Evolutionary conservation across 1,140 invertebrate species (phyloP).

Genomic region (Diuraphis noxia): DNA sequence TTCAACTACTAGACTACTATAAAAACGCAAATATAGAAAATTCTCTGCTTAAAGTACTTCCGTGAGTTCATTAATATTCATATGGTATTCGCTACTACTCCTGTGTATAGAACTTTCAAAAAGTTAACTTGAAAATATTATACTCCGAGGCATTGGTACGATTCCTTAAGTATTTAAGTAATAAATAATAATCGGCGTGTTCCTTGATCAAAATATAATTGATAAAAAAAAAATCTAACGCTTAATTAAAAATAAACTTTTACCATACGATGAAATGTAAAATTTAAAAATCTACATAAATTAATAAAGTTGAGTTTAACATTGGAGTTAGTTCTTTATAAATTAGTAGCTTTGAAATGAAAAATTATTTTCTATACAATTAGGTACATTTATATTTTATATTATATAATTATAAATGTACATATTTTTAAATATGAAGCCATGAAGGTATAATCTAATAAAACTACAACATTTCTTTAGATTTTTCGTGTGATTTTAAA

Average conservation of each 20-base stretch:
- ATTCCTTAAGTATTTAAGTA: neutral
- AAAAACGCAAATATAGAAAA: conserved; percentile 18
- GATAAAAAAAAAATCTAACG: neutral
- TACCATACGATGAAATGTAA: neutral
- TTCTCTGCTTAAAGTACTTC: conserved; percentile 1
- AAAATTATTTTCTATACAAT: neutral
- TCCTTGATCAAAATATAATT: neutral
- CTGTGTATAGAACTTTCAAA: neutral
- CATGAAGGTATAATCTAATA: neutral
- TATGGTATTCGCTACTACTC: neutral
- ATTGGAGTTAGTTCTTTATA: neutral
- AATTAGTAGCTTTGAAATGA: neutral
- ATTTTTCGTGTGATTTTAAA: neutral
- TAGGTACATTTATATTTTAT: neutral
- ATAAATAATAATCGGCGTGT: neutral
- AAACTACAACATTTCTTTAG: neutral
- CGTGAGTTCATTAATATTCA: conserved; percentile 35
- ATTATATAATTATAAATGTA: neutral
- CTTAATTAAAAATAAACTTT: neutral
- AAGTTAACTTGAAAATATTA: conserved; percentile 27
- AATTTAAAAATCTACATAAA: neutral
- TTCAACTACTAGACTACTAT: neutral
- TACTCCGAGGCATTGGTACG: neutral
- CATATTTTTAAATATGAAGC: neutral
- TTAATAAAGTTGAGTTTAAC: neutral